These are phyloP conservation scores for Gnathochromis pfefferi DNA, from an alignment of 2,113 vertebrate species.

Conservation along the genomic window DNA sequence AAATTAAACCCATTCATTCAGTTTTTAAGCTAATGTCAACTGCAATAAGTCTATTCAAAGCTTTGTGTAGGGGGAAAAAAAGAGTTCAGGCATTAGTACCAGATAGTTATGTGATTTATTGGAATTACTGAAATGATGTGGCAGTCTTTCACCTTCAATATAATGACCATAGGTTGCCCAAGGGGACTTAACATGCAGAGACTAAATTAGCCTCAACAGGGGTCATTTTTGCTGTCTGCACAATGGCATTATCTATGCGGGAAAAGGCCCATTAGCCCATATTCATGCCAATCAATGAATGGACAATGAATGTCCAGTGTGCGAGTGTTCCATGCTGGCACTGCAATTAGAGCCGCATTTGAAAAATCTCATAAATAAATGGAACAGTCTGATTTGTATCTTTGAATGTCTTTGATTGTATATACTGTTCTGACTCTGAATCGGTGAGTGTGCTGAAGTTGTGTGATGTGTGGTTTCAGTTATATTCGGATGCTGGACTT, in stretches of 20 bases:
- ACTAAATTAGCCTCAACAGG: slow-evolving; percentile 33
- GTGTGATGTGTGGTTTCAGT: slow-evolving; percentile 1
- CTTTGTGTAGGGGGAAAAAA: not conserved
- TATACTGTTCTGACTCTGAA: not conserved
- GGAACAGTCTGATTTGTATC: not conserved
- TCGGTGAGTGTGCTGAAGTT: not conserved
- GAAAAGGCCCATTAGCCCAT: slow-evolving; percentile 45
- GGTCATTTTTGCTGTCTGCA: slow-evolving; percentile 33
- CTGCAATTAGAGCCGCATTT: not conserved
- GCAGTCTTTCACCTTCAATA: not conserved
- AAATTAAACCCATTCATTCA: not conserved
- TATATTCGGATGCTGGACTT: not conserved
- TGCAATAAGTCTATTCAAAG: not conserved
- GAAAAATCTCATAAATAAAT: not conserved
- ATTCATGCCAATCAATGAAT: slow-evolving; percentile 52
- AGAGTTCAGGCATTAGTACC: not conserved
- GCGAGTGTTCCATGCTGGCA: not conserved
- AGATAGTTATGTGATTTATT: not conserved
- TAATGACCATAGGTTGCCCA: not conserved
- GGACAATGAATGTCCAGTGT: not conserved
- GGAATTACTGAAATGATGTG: not conserved
- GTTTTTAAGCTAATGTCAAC: not conserved
- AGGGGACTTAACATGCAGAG: slow-evolving; percentile 24
- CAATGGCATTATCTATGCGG: slow-evolving; percentile 41
- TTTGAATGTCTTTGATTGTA: not conserved